Percentiles rank a stretch among this genome's conserved stretches.
phyloP scores from a whole-genome alignment of 2,113 vertebrate species.

The Perca fluviatilis region DNA sequence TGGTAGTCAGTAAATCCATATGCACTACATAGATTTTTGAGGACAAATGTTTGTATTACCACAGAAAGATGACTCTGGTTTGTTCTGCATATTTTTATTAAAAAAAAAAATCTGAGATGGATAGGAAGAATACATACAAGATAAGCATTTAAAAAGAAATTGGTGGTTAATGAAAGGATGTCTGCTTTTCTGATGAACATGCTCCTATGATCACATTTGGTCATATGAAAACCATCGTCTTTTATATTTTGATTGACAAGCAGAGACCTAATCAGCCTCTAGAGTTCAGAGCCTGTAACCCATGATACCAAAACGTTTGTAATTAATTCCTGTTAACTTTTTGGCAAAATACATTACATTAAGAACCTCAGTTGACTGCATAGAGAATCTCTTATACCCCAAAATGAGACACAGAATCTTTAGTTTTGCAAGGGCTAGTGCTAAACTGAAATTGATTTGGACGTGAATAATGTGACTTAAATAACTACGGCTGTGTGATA shows the following conservation, averaged over 20 bases:
- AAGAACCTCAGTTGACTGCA: not conserved
- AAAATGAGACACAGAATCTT: slow-evolving; percentile 1
- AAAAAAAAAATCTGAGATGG: not conserved
- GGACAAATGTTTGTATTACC: not conserved
- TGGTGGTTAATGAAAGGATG: not conserved
- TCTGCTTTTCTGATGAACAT: not conserved
- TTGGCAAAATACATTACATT: not conserved
- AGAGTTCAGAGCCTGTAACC: not conserved
- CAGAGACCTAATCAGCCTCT: not conserved
- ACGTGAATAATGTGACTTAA: not conserved
- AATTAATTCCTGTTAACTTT: not conserved
- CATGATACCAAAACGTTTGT: not conserved
- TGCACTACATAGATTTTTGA: not conserved
- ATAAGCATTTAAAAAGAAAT: not conserved
- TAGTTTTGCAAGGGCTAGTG: not conserved
- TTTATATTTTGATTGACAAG: not conserved
- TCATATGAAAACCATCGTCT: not conserved
- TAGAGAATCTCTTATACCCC: not conserved
- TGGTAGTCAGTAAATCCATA: not conserved
- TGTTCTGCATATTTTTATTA: not conserved
- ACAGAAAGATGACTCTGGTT: not conserved
- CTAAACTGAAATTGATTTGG: slow-evolving; percentile 26
- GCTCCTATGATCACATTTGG: not conserved
- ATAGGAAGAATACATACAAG: not conserved
- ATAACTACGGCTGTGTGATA: slow-evolving; percentile 1